These are phyloP conservation scores for Aradophagus sp. DNA, from an alignment of 1,140 invertebrate genomes.

Conservation along the genomic window DNA sequence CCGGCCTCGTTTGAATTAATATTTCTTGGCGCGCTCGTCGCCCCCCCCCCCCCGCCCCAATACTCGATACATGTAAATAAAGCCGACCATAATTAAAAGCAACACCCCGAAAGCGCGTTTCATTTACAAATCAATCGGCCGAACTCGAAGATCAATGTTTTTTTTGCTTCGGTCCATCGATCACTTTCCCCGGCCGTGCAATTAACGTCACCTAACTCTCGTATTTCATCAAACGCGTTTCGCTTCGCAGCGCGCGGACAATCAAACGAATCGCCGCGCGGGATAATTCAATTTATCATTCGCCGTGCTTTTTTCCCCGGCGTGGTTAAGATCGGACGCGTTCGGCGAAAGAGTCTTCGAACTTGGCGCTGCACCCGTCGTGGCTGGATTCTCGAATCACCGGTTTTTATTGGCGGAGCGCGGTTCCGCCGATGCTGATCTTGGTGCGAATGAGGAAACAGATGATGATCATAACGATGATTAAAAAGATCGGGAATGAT, in stretches of 20 bases:
- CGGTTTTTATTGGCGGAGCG: too few relatives aligned
- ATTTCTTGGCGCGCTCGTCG: slow-evolving; percentile 24
- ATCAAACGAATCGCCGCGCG: slow-evolving; percentile 19
- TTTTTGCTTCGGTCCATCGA: not conserved
- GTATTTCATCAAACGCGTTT: not conserved
- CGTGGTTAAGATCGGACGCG: slow-evolving; percentile 3
- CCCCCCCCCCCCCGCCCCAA: not conserved
- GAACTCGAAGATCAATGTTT: slow-evolving; percentile 6
- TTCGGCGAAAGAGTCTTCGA: slow-evolving; percentile 25
- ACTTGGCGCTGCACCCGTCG: slow-evolving; percentile 5
- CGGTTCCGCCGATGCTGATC: too few relatives aligned
- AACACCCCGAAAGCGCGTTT: not conserved
- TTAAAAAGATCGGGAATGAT: too few relatives aligned
- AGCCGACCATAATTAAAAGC: slow-evolving; percentile 4
- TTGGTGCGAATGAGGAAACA: too few relatives aligned
- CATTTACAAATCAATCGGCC: slow-evolving; percentile 6
- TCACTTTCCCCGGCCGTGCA: slow-evolving; percentile 4
- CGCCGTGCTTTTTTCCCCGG: not conserved
- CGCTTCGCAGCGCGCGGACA: not conserved
- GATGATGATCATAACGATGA: too few relatives aligned
- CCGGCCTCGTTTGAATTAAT: slow-evolving; percentile 47
- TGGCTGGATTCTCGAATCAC: too few relatives aligned
- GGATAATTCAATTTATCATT: slow-evolving; percentile 36
- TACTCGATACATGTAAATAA: slow-evolving; percentile 9
- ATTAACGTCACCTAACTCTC: slow-evolving; percentile 9